Conservation (phyloP, 2,888 invertebrate species). For the Pammene fasciana region DNA sequence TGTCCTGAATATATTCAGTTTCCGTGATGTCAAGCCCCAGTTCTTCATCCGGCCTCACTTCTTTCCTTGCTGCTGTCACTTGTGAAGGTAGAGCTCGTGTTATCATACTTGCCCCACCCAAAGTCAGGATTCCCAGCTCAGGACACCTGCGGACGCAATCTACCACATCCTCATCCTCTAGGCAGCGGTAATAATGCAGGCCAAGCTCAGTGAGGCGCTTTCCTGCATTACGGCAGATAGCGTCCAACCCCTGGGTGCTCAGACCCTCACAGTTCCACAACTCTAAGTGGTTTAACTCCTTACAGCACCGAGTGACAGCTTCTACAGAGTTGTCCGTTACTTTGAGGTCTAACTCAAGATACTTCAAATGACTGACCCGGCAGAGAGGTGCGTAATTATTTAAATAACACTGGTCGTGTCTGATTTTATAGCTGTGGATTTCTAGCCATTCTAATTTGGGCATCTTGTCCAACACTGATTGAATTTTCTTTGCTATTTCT, state of each 20-base stretch:
- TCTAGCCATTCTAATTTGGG: background rate
- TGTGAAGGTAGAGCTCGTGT: background rate
- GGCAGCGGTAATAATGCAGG: background rate
- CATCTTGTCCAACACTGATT: conserved; percentile 3
- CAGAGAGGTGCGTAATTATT: background rate
- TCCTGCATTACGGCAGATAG: background rate
- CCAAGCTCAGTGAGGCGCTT: background rate
- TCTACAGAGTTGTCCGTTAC: background rate
- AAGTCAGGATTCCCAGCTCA: background rate
- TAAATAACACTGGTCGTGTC: background rate
- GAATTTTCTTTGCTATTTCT: background rate
- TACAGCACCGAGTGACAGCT: background rate
- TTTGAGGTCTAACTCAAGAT: background rate
- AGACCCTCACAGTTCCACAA: background rate
- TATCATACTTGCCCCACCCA: background rate
- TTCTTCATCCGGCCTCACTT: background rate
- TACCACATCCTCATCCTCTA: background rate
- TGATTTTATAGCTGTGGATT: background rate
- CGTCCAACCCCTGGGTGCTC: background rate
- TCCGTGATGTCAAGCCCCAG: background rate
- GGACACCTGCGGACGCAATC: background rate
- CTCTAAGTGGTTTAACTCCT: background rate
- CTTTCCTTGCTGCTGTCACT: background rate
- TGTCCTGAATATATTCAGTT: background rate
- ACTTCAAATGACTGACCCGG: background rate